phyloP scores from a whole-genome alignment of 2,888 invertebrate genomes.

The Pandemis corylana region DNA sequence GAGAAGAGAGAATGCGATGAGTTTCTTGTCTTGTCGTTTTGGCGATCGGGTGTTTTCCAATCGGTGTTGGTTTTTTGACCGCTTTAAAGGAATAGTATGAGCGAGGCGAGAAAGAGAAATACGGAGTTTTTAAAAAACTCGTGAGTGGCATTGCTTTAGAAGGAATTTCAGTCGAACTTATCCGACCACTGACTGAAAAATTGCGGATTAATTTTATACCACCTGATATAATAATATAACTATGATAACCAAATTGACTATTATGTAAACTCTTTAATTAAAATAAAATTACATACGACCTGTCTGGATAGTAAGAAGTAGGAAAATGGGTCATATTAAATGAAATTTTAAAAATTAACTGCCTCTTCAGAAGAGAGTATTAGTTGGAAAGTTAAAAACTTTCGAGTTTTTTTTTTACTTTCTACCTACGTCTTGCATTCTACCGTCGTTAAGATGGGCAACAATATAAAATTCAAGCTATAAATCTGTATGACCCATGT shows the following conservation, averaged over 20 bases:
- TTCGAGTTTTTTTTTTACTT: not conserved
- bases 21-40: too few species aligned
- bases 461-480: not conserved
- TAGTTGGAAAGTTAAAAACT: not conserved
- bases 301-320: not conserved
- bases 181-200: too few species aligned
- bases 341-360: not conserved
- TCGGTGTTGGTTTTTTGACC: too few species aligned
- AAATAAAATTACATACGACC: slow-evolving; percentile 23
- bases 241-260: slow-evolving; percentile 21
- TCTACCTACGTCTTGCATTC: not conserved
- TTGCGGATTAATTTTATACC: too few species aligned
- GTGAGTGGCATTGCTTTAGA: too few species aligned
- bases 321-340: not conserved
- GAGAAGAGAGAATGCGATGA: too few species aligned
- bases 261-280: slow-evolving; percentile 4
- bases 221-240: not conserved
- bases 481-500: not conserved
- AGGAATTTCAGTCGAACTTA: too few species aligned
- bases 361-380: not conserved
- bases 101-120: too few species aligned
- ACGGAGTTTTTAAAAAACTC: too few species aligned
- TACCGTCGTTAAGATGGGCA: not conserved
- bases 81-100: too few species aligned
- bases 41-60: too few species aligned